Conservation (phyloP, 92 coral and sea anemone species). For the Muricea muricata region DNA sequence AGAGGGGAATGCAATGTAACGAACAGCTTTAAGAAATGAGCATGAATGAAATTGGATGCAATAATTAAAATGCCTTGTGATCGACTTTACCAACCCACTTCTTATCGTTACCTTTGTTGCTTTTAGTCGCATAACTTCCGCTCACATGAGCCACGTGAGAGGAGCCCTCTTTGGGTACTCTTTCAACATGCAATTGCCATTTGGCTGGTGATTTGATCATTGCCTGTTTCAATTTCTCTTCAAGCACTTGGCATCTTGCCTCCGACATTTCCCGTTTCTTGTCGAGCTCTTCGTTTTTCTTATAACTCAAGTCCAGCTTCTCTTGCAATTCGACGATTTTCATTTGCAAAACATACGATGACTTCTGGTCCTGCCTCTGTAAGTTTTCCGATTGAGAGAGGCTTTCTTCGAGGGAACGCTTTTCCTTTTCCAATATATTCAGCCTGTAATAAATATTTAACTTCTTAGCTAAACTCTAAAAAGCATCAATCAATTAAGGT, state of each 20-base stretch:
- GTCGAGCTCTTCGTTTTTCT: slow-evolving; percentile 55
- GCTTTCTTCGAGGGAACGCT: slow-evolving; percentile 67
- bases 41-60: background rate
- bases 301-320: slow-evolving; percentile 68
- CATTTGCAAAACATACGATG: slow-evolving; percentile 78
- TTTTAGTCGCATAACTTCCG: background rate
- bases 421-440: slow-evolving; percentile 62
- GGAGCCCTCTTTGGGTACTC: background rate
- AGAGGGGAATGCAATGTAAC: background rate
- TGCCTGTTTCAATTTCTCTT: slow-evolving; percentile 57
- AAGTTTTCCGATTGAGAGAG: slow-evolving; percentile 71
- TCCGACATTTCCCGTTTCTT: slow-evolving; percentile 43
- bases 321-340: slow-evolving; percentile 82
- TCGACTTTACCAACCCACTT: background rate
- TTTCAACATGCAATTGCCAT: background rate
- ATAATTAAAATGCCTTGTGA: background rate
- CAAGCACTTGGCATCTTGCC: slow-evolving; percentile 65
- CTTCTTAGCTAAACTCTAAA: too few species aligned
- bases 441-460: background rate
- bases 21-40: background rate
- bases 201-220: background rate
- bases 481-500: too few species aligned
- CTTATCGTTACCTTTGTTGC: background rate
- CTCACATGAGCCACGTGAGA: background rate
- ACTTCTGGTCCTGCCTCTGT: slow-evolving; percentile 80